Evolutionary conservation across 1,140 invertebrate species (phyloP).

Genomic region (Micrasema minimum): DNA sequence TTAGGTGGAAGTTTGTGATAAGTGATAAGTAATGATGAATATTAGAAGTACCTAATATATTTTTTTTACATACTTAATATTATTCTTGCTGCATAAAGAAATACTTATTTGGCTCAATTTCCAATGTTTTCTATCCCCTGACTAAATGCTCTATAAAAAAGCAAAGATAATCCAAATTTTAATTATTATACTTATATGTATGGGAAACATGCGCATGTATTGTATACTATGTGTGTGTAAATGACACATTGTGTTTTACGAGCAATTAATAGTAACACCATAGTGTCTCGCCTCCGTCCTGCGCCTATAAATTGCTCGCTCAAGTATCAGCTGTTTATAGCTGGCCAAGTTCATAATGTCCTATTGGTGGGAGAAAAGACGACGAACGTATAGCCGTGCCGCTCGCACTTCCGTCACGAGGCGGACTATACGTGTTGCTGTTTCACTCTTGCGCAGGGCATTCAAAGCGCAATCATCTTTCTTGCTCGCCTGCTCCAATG

Average conservation of each 20-base stretch:
- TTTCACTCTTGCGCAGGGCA: constrained; percentile 32
- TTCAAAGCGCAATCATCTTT: constrained; percentile 31
- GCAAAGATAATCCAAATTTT: too few relatives aligned
- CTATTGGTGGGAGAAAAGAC: constrained; percentile 6
- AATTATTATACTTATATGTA: too few relatives aligned
- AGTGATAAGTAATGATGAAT: too few relatives aligned
- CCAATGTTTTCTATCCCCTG: too few relatives aligned
- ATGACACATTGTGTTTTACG: constrained; percentile 9
- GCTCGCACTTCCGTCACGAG: neutral
- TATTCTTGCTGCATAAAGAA: too few relatives aligned
- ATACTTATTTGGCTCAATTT: too few relatives aligned
- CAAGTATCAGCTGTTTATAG: constrained; percentile 47
- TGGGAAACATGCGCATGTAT: neutral
- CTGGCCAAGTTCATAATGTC: constrained; percentile 38
- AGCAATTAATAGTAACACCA: constrained; percentile 6
- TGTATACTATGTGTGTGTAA: neutral
- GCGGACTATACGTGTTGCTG: neutral
- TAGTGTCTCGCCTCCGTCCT: constrained; percentile 23
- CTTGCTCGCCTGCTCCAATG: constrained; percentile 25
- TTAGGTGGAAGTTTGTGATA: too few relatives aligned
- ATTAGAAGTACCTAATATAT: too few relatives aligned
- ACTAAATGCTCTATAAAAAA: too few relatives aligned
- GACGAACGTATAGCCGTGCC: neutral
- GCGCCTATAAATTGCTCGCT: constrained; percentile 20
- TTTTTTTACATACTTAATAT: too few relatives aligned